Evolutionary conservation across 92 coral and sea anemone species (phyloP).

Genomic region (Chrysogorgia sp.): DNA sequence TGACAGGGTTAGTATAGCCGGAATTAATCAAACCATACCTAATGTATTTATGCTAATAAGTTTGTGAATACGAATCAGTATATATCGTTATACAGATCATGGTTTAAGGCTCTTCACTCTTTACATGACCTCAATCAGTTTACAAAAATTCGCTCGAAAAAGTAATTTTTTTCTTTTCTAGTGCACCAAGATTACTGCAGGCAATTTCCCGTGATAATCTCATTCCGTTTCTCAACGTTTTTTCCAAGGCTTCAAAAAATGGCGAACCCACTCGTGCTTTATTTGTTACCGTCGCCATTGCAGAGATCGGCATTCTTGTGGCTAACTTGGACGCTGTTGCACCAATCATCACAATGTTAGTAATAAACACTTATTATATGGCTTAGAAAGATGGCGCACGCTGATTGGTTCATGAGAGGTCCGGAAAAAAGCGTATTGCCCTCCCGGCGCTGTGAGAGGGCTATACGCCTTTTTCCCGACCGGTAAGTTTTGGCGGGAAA

Average conservation of each 20-base stretch:
- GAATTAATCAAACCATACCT: neutral
- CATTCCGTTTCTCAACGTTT: constrained; percentile 84
- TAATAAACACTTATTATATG: neutral
- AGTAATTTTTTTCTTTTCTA: constrained; percentile 19
- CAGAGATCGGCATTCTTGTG: constrained; percentile 93
- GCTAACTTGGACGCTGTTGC: constrained; percentile 97
- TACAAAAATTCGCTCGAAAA: neutral
- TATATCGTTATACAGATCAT: too few species aligned
- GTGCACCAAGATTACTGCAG: constrained; percentile 98
- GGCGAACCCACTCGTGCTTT: constrained; percentile 98
- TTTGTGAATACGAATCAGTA: too few species aligned
- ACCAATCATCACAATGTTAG: constrained; percentile 97
- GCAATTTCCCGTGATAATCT: constrained; percentile 92
- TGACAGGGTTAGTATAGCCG: constrained; percentile 77
- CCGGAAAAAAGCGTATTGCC: too few species aligned
- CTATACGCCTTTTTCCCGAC: too few species aligned
- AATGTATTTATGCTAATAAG: too few species aligned
- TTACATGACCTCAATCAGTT: too few species aligned
- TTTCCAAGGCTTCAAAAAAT: constrained; percentile 82
- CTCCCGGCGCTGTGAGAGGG: too few species aligned
- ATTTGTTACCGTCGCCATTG: constrained; percentile 76
- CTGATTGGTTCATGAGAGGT: too few species aligned
- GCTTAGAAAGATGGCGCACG: too few species aligned
- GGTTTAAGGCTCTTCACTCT: too few species aligned
- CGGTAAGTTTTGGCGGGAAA: too few species aligned